phyloP scores from a whole-genome alignment of 2,113 vertebrate genomes.

The Hiodon tergisus region DNA sequence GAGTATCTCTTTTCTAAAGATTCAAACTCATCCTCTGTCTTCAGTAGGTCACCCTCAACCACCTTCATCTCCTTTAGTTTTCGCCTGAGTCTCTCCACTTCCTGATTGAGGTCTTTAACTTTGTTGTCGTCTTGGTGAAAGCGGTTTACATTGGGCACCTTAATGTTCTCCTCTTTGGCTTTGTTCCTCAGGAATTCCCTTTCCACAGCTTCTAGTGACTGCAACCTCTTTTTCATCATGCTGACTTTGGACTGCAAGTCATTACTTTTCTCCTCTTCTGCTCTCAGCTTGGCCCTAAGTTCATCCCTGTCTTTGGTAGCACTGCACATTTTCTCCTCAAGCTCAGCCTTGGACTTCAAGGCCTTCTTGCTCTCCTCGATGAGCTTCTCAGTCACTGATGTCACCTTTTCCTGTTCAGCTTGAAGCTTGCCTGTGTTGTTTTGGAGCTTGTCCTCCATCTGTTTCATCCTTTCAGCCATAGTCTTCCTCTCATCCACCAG shows the following conservation, averaged over 20 bases:
- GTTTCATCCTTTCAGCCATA: slow-evolving; percentile 86
- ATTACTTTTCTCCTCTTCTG: slow-evolving; percentile 80
- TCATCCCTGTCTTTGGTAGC: slow-evolving; percentile 86
- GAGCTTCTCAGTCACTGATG: slow-evolving; percentile 85
- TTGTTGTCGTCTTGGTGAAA: slow-evolving; percentile 92
- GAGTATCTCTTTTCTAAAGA: slow-evolving; percentile 78
- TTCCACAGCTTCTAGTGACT: slow-evolving; percentile 81
- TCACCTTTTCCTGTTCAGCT: slow-evolving; percentile 87
- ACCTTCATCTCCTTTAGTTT: slow-evolving; percentile 90
- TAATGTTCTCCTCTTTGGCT: slow-evolving; percentile 75
- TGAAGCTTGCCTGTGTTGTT: slow-evolving; percentile 81
- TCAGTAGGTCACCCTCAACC: slow-evolving; percentile 84
- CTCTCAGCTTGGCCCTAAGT: slow-evolving; percentile 75
- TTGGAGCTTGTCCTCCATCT: slow-evolving; percentile 88
- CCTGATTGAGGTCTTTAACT: slow-evolving; percentile 89
- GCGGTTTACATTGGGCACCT: slow-evolving; percentile 61
- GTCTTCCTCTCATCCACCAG: slow-evolving; percentile 89
- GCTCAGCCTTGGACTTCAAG: slow-evolving; percentile 83
- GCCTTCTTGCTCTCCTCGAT: slow-evolving; percentile 93
- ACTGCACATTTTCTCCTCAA: slow-evolving; percentile 83
- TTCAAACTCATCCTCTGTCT: slow-evolving; percentile 83
- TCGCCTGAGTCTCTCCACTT: slow-evolving; percentile 81
- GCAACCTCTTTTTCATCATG: slow-evolving; percentile 83
- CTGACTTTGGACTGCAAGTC: slow-evolving; percentile 84
- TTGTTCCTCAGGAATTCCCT: slow-evolving; percentile 83